Percentiles rank a stretch among this genome's conserved stretches.
Conservation (phyloP, 2,888 invertebrate genomes). For the Cryptocheilus praepositus region DNA sequence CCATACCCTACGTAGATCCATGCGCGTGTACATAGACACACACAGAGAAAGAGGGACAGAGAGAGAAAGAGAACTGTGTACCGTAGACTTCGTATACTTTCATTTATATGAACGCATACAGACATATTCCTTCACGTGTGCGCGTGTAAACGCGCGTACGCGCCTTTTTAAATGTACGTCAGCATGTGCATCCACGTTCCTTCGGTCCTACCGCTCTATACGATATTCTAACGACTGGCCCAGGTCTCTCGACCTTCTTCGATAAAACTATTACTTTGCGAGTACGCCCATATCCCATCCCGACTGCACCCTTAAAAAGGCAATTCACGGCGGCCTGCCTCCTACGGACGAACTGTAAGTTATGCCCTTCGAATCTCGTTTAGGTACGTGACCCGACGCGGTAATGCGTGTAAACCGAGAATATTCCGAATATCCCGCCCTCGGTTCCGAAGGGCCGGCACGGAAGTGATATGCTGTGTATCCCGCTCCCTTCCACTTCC, state of each 20-base stretch:
- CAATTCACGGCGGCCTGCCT: conserved; percentile 33
- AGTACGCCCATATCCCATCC: conserved; percentile 17
- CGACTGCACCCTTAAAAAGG: conserved; percentile 34
- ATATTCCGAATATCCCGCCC: conserved; percentile 27
- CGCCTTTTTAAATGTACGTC: neutral
- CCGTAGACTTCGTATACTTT: too few relatives aligned
- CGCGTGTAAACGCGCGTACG: neutral
- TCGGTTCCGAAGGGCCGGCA: neutral
- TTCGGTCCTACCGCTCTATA: neutral
- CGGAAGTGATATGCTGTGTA: conserved; percentile 25
- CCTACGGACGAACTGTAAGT: conserved; percentile 41
- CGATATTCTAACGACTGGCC: conserved; percentile 28
- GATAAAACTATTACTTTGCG: conserved; percentile 51
- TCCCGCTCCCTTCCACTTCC: too few relatives aligned
- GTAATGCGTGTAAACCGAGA: conserved; percentile 36
- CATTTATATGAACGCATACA: too few relatives aligned
- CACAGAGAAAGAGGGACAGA: neutral
- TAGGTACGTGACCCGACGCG: conserved; percentile 44
- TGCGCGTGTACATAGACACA: neutral
- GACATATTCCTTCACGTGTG: neutral
- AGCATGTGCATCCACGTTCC: neutral
- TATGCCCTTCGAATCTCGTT: conserved; percentile 48
- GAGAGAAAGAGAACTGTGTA: too few relatives aligned
- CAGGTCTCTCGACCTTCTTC: conserved; percentile 19
- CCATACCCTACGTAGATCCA: too few relatives aligned